Evolutionary conservation across 2,113 vertebrate species (phyloP), one percentile per base, ranked within the genome.

Genomic region (Furnarius figulus): DNA sequence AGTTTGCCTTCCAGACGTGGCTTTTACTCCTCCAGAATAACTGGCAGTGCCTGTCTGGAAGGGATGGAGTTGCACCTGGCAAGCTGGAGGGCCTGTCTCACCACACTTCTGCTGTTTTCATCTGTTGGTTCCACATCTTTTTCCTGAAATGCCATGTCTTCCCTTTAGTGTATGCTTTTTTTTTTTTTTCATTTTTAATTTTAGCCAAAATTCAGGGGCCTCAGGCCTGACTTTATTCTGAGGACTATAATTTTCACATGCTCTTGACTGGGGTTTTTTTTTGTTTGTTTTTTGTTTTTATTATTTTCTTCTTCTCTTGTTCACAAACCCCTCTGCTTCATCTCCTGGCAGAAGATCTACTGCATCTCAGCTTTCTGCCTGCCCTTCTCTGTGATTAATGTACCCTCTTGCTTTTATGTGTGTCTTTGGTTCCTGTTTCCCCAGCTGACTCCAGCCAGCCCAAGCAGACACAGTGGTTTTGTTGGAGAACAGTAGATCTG

Each of bases 361-460:
- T 22, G 39, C 21, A 49, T 8, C 50, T 2, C 18, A 70, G 39
- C 33, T 61, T 74, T 65, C 73, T 56, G 46, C 33, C 31, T 70
- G 62, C 24, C 8, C 20, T 39, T 56, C 31, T 37, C 24, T 46
- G 5, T 19, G 33, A 46, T 55, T 27, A 31, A 46, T 2, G 15
- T n/a, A 35, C n/a, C 12, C 40, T 2, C 1, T 18, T 10, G 3
- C 46, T 53, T 71, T n/a, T 22, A 27, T 2, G 27, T 3, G 6
- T 1, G 0, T 19, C 35, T 72, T 44, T 25, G 31, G 47, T 8
- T 5, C 24, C 66, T 28, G 23, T 40, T 49, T 59, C 40, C 56
- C 49, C 46, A 24, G n/a, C 13, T 33, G 59, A 21, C 37, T 56
- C 21, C 33, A 56, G 12, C 25, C 12, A 37, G 61, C 47, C 47